Evolutionary conservation across 1,140 invertebrate species (phyloP), one percentile per base, ranked within the genome.

Genomic region (Drosophila kikkawai): DNA sequence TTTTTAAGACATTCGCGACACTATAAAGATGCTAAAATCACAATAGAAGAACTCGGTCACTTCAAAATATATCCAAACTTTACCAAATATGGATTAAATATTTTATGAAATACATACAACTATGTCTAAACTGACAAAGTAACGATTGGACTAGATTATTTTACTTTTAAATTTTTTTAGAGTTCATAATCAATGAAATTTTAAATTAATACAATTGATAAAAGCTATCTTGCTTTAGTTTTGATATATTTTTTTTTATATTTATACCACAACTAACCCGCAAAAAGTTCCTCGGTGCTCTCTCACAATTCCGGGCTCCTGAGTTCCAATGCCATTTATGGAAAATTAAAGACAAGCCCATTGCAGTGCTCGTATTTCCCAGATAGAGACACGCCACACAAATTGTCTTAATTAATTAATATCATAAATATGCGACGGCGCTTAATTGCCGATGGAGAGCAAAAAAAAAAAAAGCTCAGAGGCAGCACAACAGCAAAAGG

Each of bases 371-470:
- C 79, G 42, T 67, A 73, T 82, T 73, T 78, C 79, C 79, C 75
- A 82, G 75, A 51, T 69, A 65, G 56, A 70, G 55, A 74, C 69
- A 60, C 70, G 61, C 64, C 80, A 75, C 76, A 75, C 73, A 84
- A 87, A 88, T 90, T 78, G 84, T 66, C 85, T 87, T 87, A 87
- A 90, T 87, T 87, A 87, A 87, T 87, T 87, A 87, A 87, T 90
- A 81, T 87, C 84, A 84, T 87, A 90, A 87, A 87, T 90, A 81
- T 56, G 74, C 77, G 81, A 90, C 85, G 67, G 84, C 66, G 83
- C 85, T 88, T 87, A 84, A 87, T 88, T 88, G 80, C 51, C 65
- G 44, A 71, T 81, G 74, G 64, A 67, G 64, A 55, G 48, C 61
- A 58, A 37, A 55, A 59, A 60, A 55, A 59, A 60, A 60, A 39